phyloP scores from a whole-genome alignment of 2,888 invertebrate genomes.

The Baccha elongata region DNA sequence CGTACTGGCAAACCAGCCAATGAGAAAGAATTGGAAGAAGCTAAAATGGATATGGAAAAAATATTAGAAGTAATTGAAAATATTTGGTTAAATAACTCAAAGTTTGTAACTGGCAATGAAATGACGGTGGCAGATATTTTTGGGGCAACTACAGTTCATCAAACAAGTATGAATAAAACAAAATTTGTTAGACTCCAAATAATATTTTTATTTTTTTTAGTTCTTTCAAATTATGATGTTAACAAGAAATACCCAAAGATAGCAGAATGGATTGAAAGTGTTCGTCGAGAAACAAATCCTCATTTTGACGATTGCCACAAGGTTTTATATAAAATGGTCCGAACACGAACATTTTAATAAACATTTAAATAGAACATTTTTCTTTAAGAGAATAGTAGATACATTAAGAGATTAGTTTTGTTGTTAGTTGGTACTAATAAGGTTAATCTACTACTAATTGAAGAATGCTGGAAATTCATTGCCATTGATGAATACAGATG shows the following conservation, averaged over 20 bases:
- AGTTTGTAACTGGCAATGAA: constrained; percentile 84
- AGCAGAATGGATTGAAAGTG: constrained; percentile 86
- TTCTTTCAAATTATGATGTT: constrained; percentile 83
- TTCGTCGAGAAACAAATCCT: constrained; percentile 85
- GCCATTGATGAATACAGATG: too few relatives aligned
- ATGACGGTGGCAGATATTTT: constrained; percentile 89
- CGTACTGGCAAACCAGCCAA: constrained; percentile 81
- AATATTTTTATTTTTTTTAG: constrained; percentile 6
- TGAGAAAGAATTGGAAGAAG: constrained; percentile 78
- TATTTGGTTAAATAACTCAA: background rate
- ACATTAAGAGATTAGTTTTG: too few relatives aligned
- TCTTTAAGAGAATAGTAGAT: too few relatives aligned
- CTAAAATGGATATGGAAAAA: constrained; percentile 83
- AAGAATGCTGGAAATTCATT: too few relatives aligned
- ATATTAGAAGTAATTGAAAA: background rate
- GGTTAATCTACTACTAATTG: too few relatives aligned
- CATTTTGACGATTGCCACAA: constrained; percentile 86
- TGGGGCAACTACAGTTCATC: constrained; percentile 90
- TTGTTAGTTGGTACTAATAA: too few relatives aligned
- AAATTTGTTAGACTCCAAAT: background rate
- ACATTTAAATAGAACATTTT: too few relatives aligned
- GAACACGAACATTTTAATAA: constrained; percentile 37
- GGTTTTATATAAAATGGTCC: constrained; percentile 83
- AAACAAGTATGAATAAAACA: constrained; percentile 85
- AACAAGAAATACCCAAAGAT: constrained; percentile 85